Evolutionary conservation across 1,140 invertebrate genomes (phyloP), one percentile per base, ranked within the genome.

Genomic region (Melitaea cinxia): DNA sequence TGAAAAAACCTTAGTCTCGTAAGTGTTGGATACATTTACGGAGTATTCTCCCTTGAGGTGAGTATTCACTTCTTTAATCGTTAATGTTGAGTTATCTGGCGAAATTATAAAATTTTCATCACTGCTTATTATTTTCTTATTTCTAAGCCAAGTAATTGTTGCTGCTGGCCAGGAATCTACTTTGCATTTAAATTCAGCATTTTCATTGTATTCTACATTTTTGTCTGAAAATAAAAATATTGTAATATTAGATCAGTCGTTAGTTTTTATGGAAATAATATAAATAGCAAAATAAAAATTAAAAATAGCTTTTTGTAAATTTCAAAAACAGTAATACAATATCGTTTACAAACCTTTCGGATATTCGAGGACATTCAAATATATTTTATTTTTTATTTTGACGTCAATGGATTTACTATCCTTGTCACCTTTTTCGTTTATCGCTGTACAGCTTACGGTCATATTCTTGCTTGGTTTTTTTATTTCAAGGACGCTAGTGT

Each of bases 401-500:
- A 82, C 52, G 30, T 58, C 45, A 12, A 76, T 49, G 24, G 24
- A 53, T 30, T 59, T 42, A 5, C 14, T 30, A n/a, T 30, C 49
- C 35, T 49, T 62, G 3, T 26, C 21, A 0, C 62, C 72, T 23
- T 54, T 12, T 2, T 12, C 28, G 42, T 75, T 80, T n/a, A 6
- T 53, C 0, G 76, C 78, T 65, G 53, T 68, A 26, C 80, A 82
- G 42, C 52, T 61, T 30, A 77, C 75, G 35, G 68, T 73, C 6
- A n/a, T 50, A 37, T 74, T 78, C 15, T 57, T 59, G 14, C 58
- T 66, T 4, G 70, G 65, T 45, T 72, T 66, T 5, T 66, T 21
- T 53, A 80, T 58, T 6, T 65, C 21, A 1, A 77, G 54, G 12
- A 63, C 62, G 61, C 72, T 78, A 7, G 76, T 49, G 19, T 72